Conservation (phyloP, 2,888 invertebrate species). For the Trilocha varians region DNA sequence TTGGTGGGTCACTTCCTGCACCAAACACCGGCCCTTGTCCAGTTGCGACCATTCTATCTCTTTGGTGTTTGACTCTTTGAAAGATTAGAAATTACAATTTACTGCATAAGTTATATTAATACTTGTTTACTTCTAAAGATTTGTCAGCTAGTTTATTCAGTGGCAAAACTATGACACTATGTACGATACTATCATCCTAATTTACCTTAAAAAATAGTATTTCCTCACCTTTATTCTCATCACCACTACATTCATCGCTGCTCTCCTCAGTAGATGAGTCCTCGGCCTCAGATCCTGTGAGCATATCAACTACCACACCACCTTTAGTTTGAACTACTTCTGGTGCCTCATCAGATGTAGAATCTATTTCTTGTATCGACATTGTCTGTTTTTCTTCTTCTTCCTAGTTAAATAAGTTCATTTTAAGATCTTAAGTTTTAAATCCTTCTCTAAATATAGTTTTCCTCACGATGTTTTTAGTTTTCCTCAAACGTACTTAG, state of each 20-base stretch:
- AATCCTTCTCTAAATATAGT: too few relatives aligned
- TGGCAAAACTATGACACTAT: too few relatives aligned
- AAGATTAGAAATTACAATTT: not conserved
- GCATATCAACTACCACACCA: conserved; percentile 42
- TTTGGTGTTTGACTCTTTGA: conserved; percentile 24
- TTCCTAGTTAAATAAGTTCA: too few relatives aligned
- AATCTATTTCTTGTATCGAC: not conserved
- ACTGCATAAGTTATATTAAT: too few relatives aligned
- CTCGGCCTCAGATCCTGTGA: conserved; percentile 45
- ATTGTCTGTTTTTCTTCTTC: too few relatives aligned
- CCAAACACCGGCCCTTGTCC: conserved; percentile 34
- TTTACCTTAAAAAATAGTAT: too few relatives aligned
- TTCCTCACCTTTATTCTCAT: conserved; percentile 16
- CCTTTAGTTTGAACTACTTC: conserved; percentile 27
- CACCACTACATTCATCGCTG: conserved; percentile 26
- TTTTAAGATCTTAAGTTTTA: too few relatives aligned
- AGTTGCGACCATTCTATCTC: conserved; percentile 55
- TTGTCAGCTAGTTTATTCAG: too few relatives aligned
- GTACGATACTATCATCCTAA: too few relatives aligned
- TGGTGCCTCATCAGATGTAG: conserved; percentile 22
- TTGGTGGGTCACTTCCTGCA: conserved; percentile 49
- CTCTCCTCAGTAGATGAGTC: conserved; percentile 46
- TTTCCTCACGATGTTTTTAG: too few relatives aligned
- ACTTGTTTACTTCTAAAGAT: too few relatives aligned
- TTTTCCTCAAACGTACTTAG: too few relatives aligned